Evolutionary conservation across 2,797 vertebrate genomes (phyloP).

Genomic region (Babyrousa celebensis): DNA sequence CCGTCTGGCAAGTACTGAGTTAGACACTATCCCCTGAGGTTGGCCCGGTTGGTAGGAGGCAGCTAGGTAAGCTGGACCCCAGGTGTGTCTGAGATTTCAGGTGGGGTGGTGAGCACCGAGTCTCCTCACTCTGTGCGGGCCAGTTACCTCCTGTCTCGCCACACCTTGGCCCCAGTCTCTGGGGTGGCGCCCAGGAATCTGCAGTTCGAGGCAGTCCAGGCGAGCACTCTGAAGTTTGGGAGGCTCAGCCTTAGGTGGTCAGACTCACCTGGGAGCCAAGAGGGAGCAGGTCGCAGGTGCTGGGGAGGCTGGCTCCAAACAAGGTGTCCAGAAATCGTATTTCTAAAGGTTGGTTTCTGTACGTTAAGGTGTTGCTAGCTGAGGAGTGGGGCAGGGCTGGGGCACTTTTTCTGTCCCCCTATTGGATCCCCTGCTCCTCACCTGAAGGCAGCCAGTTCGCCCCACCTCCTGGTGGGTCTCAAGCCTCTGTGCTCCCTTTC

Average conservation of each 20-base stretch:
- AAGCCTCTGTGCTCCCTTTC: neutral
- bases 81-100: neutral
- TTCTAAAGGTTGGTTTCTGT: neutral
- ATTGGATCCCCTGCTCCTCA: fast-evolving
- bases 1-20: neutral
- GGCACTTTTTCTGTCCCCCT: no score
- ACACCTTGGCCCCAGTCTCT: neutral
- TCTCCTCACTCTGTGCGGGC: neutral
- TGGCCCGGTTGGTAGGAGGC: neutral
- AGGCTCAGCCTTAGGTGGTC: neutral
- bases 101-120: no score
- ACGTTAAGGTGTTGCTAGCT: no score
- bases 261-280: neutral
- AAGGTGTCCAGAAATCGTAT: fast-evolving
- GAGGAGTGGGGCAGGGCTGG: neutral
- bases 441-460: neutral
- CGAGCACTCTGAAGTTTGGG: neutral
- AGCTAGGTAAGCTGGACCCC: fast-evolving
- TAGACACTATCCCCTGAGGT: fast-evolving
- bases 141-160: fast-evolving
- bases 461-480: neutral
- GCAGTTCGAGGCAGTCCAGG: neutral
- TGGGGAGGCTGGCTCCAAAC: fast-evolving
- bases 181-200: neutral
- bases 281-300: fast-evolving